These are phyloP conservation scores for Lateolabrax maculatus DNA, from an alignment of 2,797 vertebrate genomes.

Conservation along the genomic window DNA sequence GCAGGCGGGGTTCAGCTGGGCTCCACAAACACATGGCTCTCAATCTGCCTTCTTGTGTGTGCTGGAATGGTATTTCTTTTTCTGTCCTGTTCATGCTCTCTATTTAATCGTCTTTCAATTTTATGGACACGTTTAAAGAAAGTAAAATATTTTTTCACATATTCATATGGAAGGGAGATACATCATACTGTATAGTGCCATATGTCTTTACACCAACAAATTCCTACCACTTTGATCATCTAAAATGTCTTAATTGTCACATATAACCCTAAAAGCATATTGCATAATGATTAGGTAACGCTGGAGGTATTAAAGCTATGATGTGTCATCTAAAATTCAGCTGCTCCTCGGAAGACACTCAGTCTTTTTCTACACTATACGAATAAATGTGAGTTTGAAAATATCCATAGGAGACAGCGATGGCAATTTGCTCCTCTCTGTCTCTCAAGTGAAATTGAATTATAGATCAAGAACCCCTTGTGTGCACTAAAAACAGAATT, in stretches of 20 bases:
- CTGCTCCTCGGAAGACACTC: conserved; percentile 7
- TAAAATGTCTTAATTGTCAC: conserved; percentile 25
- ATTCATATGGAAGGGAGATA: conserved; percentile 2
- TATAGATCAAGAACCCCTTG: conserved; percentile 70
- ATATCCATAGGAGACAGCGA: conserved; percentile 46
- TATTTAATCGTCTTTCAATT: conserved; percentile 25
- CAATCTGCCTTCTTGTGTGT: conserved; percentile 76
- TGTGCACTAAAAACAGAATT: conserved; percentile 59
- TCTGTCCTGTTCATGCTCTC: conserved; percentile 36
- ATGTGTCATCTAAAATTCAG: conserved; percentile 30
- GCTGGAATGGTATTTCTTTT: conserved; percentile 70
- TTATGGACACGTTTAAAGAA: conserved; percentile 1
- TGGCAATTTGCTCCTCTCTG: conserved; percentile 63
- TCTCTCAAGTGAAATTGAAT: conserved; percentile 71
- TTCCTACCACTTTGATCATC: neutral
- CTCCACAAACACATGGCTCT: conserved; percentile 78
- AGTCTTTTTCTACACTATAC: conserved; percentile 23
- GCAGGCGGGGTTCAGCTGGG: conserved; percentile 78
- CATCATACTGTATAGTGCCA: neutral
- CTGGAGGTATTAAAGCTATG: conserved; percentile 24
- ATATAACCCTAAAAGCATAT: conserved; percentile 18
- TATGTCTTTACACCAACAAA: neutral
- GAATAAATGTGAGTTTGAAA: conserved; percentile 46
- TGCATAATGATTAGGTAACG: conserved; percentile 50
- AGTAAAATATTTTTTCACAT: conserved; percentile 12